Percentiles rank a stretch among this genome's conserved stretches.
Conservation (phyloP, 2,888 invertebrate genomes). For the Lomographa bimaculata region DNA sequence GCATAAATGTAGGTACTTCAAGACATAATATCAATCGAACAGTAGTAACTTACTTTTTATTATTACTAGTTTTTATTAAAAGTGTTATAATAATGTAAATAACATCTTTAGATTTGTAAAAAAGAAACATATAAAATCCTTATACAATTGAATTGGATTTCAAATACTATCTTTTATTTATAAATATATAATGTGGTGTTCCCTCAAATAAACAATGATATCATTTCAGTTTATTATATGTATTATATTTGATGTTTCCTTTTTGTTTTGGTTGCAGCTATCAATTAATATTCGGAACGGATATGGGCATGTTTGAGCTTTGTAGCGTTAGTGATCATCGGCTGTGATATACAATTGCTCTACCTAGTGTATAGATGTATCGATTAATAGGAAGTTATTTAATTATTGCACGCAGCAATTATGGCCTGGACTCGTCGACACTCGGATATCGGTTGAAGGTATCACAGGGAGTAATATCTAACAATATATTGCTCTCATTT, state of each 20-base stretch:
- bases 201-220: no score
- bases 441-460: conserved; percentile 85
- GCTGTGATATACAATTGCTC: conserved; percentile 77
- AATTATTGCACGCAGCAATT: conserved; percentile 81
- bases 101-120: no score
- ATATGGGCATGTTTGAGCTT: conserved; percentile 81
- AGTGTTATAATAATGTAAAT: no score
- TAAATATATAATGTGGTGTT: no score
- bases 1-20: no score
- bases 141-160: no score
- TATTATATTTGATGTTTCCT: conserved; percentile 40
- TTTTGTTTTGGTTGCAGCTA: conserved; percentile 79
- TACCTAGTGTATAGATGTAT: conserved; percentile 52
- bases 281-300: conserved; percentile 80
- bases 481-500: neutral
- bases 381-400: conserved; percentile 64
- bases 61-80: no score
- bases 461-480: conserved; percentile 85
- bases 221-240: conserved; percentile 15
- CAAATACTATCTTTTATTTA: no score
- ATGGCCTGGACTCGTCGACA: conserved; percentile 84
- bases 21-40: no score
- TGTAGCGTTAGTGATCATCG: conserved; percentile 68
- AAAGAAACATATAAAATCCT: no score
- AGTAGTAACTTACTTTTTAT: no score